Percentiles rank a stretch among this genome's conserved stretches.
phyloP scores from a whole-genome alignment of 2,113 vertebrate species.

The Bujurquina vittata region DNA sequence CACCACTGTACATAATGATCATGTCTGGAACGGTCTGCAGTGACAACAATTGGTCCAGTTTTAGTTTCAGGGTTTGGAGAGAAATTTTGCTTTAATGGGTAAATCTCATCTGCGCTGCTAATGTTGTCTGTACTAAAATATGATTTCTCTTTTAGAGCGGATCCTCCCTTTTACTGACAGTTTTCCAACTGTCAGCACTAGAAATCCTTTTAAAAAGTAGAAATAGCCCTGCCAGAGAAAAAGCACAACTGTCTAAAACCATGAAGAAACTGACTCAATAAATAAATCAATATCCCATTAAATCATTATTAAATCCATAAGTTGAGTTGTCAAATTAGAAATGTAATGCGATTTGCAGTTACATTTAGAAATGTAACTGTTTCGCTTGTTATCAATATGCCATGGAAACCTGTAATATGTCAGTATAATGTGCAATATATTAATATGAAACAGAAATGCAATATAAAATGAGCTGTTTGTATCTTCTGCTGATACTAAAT shows the following conservation, averaged over 20 bases:
- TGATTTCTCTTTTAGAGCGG: not conserved
- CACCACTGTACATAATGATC: too few species aligned
- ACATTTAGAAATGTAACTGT: not conserved
- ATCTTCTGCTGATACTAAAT: too few species aligned
- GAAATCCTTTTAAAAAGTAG: rapidly evolving
- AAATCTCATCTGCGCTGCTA: not conserved
- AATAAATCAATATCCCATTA: not conserved
- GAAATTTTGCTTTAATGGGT: not conserved
- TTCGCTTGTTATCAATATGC: not conserved
- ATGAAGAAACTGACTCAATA: not conserved
- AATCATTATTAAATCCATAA: not conserved
- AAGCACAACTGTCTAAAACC: not conserved
- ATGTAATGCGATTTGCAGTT: too few species aligned
- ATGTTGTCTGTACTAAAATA: not conserved
- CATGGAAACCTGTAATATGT: not conserved
- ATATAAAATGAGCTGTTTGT: too few species aligned
- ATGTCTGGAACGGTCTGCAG: rapidly evolving
- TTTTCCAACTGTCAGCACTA: not conserved
- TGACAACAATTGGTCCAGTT: not conserved
- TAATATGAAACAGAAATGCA: too few species aligned
- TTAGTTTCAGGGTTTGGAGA: not conserved
- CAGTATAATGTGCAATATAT: not conserved
- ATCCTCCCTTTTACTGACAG: not conserved
- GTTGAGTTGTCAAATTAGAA: too few species aligned
- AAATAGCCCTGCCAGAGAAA: not conserved